phyloP scores from a whole-genome alignment of 2,797 vertebrate species.

The Orestias chungarensis region DNA sequence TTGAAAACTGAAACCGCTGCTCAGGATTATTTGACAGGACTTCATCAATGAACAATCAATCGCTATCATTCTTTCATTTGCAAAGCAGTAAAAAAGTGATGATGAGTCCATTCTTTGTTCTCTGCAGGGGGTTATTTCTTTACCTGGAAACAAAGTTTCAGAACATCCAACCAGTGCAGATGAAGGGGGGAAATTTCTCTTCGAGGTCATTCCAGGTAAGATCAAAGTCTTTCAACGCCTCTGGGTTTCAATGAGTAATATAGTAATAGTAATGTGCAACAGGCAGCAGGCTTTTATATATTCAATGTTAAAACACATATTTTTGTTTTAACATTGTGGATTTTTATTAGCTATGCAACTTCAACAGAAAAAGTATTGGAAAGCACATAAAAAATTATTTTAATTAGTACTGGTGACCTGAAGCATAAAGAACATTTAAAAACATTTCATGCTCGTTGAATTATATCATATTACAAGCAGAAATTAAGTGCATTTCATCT shows the following conservation, averaged over 20 bases:
- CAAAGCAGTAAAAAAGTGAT: not conserved
- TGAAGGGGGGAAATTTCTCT: conserved; percentile 93
- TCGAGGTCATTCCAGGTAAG: conserved; percentile 97
- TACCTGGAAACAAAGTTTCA: conserved; percentile 94
- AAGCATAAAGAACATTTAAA: not conserved
- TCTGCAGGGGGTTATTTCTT: conserved; percentile 89
- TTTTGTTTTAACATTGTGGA: not conserved
- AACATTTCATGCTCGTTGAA: not conserved
- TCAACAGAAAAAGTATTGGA: not conserved
- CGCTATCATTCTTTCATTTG: not conserved
- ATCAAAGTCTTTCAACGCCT: conserved; percentile 8
- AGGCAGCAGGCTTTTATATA: not conserved
- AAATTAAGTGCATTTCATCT: no score
- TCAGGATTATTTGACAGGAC: not conserved
- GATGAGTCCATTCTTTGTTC: conserved; percentile 30
- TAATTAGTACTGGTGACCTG: not conserved
- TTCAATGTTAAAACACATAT: no score
- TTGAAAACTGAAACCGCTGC: not conserved
- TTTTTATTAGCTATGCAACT: not conserved
- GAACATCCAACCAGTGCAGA: conserved; percentile 92
- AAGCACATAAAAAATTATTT: not conserved
- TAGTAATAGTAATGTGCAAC: not conserved
- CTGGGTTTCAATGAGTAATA: conserved; percentile 1
- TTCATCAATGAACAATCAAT: not conserved
- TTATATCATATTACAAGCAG: no score